Conservation (phyloP, 2,888 invertebrate species). For the Luperina testacea region DNA sequence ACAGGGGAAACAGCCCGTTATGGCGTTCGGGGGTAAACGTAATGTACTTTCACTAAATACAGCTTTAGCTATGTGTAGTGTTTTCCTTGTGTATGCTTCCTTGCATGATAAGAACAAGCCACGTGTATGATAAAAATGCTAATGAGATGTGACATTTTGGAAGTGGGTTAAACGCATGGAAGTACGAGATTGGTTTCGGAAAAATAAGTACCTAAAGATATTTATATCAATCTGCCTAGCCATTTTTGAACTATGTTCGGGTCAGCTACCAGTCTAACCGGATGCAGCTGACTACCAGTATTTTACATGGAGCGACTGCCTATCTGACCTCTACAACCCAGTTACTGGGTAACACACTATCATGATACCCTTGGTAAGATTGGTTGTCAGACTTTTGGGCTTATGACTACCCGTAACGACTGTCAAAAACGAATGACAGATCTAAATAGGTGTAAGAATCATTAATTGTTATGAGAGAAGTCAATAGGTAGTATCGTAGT, state of each 20-base stretch:
- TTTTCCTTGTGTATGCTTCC: conserved; percentile 29
- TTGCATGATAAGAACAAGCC: conserved; percentile 13
- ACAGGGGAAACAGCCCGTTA: conserved; percentile 47
- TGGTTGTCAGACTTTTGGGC: background rate
- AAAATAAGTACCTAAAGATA: background rate
- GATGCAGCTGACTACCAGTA: background rate
- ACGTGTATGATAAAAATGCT: conserved; percentile 12
- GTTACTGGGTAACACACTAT: background rate
- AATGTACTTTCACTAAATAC: conserved; percentile 56
- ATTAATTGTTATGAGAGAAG: background rate
- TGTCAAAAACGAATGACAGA: background rate
- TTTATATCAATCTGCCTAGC: background rate
- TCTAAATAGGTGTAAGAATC: background rate
- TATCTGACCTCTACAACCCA: background rate
- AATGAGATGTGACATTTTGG: conserved; percentile 14
- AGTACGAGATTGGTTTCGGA: background rate
- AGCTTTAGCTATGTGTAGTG: conserved; percentile 37
- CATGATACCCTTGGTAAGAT: background rate
- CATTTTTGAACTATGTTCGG: background rate
- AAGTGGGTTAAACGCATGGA: background rate
- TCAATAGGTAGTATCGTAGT: background rate
- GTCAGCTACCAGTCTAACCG: background rate
- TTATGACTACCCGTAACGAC: background rate
- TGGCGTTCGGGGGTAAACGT: conserved; percentile 50
- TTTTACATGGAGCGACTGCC: background rate